Conservation (phyloP, 1,140 invertebrate species). For the Zaprionus vittiger region DNA sequence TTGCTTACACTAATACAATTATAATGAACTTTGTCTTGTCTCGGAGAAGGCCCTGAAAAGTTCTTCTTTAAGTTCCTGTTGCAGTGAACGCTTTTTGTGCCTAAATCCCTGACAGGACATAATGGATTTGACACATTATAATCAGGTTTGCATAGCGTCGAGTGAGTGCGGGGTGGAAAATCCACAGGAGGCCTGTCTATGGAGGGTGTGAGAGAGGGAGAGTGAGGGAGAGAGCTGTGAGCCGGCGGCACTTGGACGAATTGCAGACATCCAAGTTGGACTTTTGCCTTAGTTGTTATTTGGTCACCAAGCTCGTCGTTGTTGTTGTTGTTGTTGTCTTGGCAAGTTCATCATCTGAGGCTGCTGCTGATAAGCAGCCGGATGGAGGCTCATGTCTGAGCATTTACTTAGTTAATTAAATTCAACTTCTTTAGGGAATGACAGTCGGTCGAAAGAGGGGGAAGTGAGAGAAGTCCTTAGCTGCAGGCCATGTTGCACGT, state of each 20-base stretch:
- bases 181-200: slow-evolving; percentile 24
- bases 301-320: slow-evolving; percentile 50
- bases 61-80: slow-evolving; percentile 52
- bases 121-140: slow-evolving; percentile 84
- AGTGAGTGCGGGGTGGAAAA: slow-evolving; percentile 21
- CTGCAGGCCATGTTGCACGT: slow-evolving; percentile 36
- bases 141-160: slow-evolving; percentile 76
- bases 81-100: slow-evolving; percentile 40
- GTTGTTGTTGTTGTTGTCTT: slow-evolving; percentile 19
- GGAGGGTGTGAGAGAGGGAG: not conserved
- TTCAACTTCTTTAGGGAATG: slow-evolving; percentile 70
- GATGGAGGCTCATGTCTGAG: slow-evolving; percentile 65
- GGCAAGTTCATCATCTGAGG: slow-evolving; percentile 45
- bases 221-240: slow-evolving; percentile 31
- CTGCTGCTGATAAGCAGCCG: slow-evolving; percentile 61
- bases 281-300: slow-evolving; percentile 70
- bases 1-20: slow-evolving; percentile 55
- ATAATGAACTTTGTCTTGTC: slow-evolving; percentile 71
- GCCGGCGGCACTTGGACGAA: slow-evolving; percentile 31
- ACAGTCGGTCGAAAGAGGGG: slow-evolving; percentile 24
- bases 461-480: slow-evolving; percentile 45
- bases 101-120: slow-evolving; percentile 76
- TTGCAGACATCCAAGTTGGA: slow-evolving; percentile 51
- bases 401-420: slow-evolving; percentile 83
- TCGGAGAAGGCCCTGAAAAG: slow-evolving; percentile 20